phyloP scores from a whole-genome alignment of 1,140 invertebrate species.

The Drosophila ambigua region DNA sequence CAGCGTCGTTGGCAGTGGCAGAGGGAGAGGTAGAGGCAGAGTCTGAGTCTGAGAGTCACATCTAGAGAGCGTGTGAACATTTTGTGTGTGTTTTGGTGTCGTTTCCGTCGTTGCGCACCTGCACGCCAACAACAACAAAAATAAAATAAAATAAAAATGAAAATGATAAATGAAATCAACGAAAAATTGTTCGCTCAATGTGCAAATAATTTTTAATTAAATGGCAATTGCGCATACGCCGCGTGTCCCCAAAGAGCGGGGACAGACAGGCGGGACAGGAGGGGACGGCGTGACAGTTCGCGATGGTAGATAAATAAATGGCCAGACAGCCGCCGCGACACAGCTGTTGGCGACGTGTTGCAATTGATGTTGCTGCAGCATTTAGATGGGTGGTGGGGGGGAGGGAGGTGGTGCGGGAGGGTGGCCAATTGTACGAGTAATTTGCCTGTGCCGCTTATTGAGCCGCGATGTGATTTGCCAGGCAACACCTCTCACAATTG shows the following conservation, averaged over 20 bases:
- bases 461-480: constrained; percentile 71
- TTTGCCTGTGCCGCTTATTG: constrained; percentile 65
- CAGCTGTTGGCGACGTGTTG: constrained; percentile 74
- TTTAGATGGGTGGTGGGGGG: neutral
- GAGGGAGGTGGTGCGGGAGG: neutral
- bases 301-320: constrained; percentile 67
- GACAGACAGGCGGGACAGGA: constrained; percentile 1
- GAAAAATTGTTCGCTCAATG: constrained; percentile 56
- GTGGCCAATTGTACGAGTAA: constrained; percentile 47
- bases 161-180: constrained; percentile 62
- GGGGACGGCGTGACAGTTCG: neutral
- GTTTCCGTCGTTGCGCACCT: constrained; percentile 58
- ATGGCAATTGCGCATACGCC: constrained; percentile 80
- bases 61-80: constrained; percentile 67
- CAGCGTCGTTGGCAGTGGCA: neutral
- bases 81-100: constrained; percentile 51
- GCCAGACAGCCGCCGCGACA: constrained; percentile 66
- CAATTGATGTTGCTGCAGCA: constrained; percentile 55
- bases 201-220: constrained; percentile 81
- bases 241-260: constrained; percentile 37
- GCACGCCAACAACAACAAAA: neutral
- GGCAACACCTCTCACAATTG: constrained; percentile 77
- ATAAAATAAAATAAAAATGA: constrained; percentile 33
- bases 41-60: constrained; percentile 3
- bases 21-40: neutral